These are phyloP conservation scores for Drosophila niveifrons DNA, from an alignment of 2,888 invertebrate species.

Conservation along the genomic window DNA sequence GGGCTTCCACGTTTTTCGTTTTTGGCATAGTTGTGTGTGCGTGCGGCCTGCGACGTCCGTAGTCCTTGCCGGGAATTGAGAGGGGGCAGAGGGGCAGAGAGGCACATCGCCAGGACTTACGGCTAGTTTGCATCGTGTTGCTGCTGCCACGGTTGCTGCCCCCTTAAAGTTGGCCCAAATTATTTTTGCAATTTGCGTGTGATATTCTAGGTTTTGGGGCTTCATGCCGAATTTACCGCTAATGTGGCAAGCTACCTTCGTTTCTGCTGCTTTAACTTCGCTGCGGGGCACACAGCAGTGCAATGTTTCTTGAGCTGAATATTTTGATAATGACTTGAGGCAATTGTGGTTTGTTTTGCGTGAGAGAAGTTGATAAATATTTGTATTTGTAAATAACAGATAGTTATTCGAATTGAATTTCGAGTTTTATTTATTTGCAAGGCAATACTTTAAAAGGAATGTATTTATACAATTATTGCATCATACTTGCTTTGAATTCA, in stretches of 20 bases:
- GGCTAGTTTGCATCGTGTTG: conserved; percentile 56
- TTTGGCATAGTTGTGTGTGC: conserved; percentile 80
- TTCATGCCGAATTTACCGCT: conserved; percentile 36
- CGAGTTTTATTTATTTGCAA: neutral
- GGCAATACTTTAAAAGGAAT: neutral
- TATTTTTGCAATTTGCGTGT: conserved; percentile 74
- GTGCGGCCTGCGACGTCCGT: conserved; percentile 43
- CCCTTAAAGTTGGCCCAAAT: conserved; percentile 61
- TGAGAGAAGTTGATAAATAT: neutral
- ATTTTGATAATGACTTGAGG: conserved; percentile 4
- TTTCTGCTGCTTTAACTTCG: conserved; percentile 37
- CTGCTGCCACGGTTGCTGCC: conserved; percentile 9
- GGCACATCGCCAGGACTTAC: conserved; percentile 39
- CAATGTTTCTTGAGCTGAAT: neutral
- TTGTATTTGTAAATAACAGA: neutral
- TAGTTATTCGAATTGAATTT: neutral
- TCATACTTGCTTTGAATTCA: no score
- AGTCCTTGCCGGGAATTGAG: neutral
- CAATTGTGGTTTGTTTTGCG: neutral
- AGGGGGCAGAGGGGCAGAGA: neutral
- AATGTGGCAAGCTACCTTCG: conserved; percentile 24
- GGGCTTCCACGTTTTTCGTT: conserved; percentile 78
- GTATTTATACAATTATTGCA: no score
- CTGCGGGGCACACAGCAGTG: conserved; percentile 5
- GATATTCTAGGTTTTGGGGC: conserved; percentile 73